A percentile compares a stretch with the other conserved stretches of the same genome.
These are phyloP conservation scores for Willisornis vidua DNA, from an alignment of 2,113 vertebrate genomes.

Conservation along the genomic window DNA sequence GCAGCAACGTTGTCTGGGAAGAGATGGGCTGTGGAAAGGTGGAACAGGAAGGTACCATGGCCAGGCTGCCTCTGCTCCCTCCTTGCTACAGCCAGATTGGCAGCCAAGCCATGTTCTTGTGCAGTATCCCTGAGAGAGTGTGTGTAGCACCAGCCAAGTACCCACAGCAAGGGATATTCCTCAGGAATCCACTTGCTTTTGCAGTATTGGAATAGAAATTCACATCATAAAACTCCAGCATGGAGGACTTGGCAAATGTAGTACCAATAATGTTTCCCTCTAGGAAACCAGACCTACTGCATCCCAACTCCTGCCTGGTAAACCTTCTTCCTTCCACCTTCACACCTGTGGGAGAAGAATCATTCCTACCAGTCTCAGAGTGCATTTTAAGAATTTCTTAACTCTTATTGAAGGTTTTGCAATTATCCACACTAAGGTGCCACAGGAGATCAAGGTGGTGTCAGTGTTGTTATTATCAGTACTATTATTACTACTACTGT, in stretches of 20 bases:
- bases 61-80: not conserved
- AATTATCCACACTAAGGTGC: not conserved
- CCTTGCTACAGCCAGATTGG: not conserved
- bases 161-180: not conserved
- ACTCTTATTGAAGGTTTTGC: slow-evolving; percentile 1
- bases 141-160: not conserved
- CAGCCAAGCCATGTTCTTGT: not conserved
- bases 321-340: not conserved
- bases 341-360: not conserved
- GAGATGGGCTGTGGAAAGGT: not conserved
- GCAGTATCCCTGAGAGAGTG: accelerated
- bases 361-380: not conserved
- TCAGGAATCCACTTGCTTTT: not conserved
- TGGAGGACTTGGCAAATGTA: not conserved
- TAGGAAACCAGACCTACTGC: not conserved
- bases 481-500: not conserved
- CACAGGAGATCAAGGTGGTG: not conserved
- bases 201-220: not conserved
- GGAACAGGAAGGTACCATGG: not conserved
- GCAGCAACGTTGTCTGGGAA: slow-evolving; percentile 53
- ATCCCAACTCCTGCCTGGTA: not conserved
- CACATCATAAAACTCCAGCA: accelerated
- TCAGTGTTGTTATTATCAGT: not conserved
- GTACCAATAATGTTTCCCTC: not conserved
- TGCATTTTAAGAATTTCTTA: not conserved